A percentile compares a stretch with the other conserved stretches of the same genome.
Evolutionary conservation across 92 coral and sea anemone species (phyloP).

Genomic region (Meandrina meandrites): DNA sequence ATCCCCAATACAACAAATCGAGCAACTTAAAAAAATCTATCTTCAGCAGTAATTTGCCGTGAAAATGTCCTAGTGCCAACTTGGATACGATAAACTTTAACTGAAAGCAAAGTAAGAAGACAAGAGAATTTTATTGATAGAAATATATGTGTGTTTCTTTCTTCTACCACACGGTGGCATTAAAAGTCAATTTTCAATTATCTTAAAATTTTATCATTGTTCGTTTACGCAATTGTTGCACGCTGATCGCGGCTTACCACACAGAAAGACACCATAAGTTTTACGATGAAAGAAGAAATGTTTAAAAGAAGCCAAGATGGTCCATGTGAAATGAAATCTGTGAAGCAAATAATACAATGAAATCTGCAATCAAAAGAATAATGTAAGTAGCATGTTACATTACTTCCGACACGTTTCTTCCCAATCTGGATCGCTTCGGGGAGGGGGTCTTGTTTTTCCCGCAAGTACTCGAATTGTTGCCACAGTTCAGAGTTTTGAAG

Average conservation of each 20-base stretch:
- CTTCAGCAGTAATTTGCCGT: not conserved
- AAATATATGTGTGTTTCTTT: not conserved
- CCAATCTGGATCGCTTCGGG: not conserved
- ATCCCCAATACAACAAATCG: not conserved
- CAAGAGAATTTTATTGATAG: constrained; percentile 4
- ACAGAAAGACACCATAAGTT: not conserved
- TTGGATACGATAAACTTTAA: not conserved
- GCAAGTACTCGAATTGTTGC: not conserved
- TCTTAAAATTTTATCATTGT: constrained; percentile 9
- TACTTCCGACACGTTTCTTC: not conserved
- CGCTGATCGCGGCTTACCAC: constrained; percentile 10
- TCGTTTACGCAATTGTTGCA: not conserved
- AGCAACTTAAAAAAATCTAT: not conserved
- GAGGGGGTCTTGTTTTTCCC: not conserved
- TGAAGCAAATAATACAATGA: not conserved
- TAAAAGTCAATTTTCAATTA: constrained; percentile 23
- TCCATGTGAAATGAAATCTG: not conserved
- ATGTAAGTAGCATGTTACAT: not conserved
- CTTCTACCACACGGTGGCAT: not conserved
- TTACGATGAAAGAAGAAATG: not conserved
- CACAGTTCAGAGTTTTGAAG: not conserved
- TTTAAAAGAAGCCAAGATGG: not conserved
- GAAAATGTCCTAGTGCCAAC: not conserved
- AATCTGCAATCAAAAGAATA: not conserved
- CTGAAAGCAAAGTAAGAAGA: not conserved